Evolutionary conservation across 2,797 vertebrate genomes (phyloP), one percentile per base, ranked within the genome.

Genomic region (Etheostoma perlongum): DNA sequence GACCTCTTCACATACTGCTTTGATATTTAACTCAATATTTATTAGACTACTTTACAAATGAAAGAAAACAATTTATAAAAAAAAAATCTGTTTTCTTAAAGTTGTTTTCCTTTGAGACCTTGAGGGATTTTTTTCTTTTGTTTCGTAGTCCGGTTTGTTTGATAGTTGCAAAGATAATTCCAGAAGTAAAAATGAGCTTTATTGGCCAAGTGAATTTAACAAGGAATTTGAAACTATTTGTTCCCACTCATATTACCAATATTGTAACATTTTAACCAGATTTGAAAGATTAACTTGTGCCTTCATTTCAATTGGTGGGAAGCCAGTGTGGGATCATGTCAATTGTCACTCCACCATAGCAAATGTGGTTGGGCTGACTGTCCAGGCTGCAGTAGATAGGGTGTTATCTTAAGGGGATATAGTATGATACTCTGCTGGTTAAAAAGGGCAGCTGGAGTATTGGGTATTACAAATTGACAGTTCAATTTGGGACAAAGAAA

Each of bases 1-100:
- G 4, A 8, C 21, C 30, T 52, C 53, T 47, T 74, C 54, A 65
- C 60, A 54, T 30, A 23, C 67, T 60, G 15, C 40, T 66, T 64
- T 42, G 9, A 57, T 65, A 27, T 18, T 40, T 6, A 1, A 60
- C 55, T 40, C 16, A 14, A 61, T 40, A 10, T 40, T 40, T 10
- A 36, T 36, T 40, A 40, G 42, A 44, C 13, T 10, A 3, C n/a
- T 7, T 61, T 6, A 46, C 36, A 12, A 40, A 48, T 13, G 5
- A 1, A 40, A 27, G 11, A 8, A 21, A 62, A 46, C 16, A 27
- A 49, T 61, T 33, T 33, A 15, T 23, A 2, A 10, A 30, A 30
- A 36, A 36, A 23, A 14, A 10, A 36, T 55, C 21, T 44, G 30
- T 40, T 53, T 25, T 61, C 54, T 27, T 13, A 2, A 9, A 48